Percentiles rank a stretch among this genome's conserved stretches.
These are phyloP conservation scores for Cepaea nemoralis DNA, from an alignment of 1,140 invertebrate species.

Conservation along the genomic window DNA sequence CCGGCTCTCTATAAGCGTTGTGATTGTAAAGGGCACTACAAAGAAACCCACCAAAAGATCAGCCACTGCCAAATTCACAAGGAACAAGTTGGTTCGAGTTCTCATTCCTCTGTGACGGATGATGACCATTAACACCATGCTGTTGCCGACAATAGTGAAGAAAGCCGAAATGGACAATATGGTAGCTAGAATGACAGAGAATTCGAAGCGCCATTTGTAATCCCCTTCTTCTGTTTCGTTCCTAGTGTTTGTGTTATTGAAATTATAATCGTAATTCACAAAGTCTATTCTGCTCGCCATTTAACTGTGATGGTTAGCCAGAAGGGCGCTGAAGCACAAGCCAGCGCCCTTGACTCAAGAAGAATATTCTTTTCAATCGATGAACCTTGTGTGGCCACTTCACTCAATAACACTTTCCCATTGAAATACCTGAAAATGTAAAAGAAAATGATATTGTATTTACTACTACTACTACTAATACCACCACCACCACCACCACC, in stretches of 20 bases:
- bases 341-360: not conserved
- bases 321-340: not conserved
- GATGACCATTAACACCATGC: conserved; percentile 71
- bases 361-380: too few relatives aligned
- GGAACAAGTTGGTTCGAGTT: conserved; percentile 73
- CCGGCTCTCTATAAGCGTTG: conserved; percentile 66
- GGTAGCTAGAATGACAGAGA: conserved; percentile 43
- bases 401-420: too few relatives aligned
- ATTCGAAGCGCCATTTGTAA: conserved; percentile 40
- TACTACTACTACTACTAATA: too few relatives aligned
- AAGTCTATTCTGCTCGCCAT: not conserved
- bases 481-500: too few relatives aligned
- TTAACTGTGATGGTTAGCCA: not conserved
- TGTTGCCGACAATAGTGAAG: conserved; percentile 51
- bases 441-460: too few relatives aligned
- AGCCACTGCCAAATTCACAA: conserved; percentile 73
- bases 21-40: conserved; percentile 72
- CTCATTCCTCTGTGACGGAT: conserved; percentile 70
- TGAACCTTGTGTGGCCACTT: too few relatives aligned
- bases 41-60: conserved; percentile 72
- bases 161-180: conserved; percentile 44
- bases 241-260: not conserved
- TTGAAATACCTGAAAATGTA: too few relatives aligned
- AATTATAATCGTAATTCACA: not conserved
- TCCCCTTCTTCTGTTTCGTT: not conserved